Base-by-base conservation (phyloP, 2,888 invertebrate species). In the Drymonia ruficornis region DNA sequence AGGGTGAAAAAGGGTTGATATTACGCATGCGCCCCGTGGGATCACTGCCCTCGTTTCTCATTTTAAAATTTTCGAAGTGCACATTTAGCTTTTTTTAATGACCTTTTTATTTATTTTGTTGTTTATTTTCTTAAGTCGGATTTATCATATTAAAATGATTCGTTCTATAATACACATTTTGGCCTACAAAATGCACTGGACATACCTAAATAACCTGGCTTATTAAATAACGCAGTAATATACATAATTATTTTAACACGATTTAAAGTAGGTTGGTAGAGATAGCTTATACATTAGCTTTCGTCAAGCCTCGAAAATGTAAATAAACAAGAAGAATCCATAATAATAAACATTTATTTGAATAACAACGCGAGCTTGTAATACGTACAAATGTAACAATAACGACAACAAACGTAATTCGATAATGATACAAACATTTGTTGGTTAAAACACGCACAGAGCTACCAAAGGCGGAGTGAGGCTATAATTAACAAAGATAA, bases 401-500 rank as follows among this genome's bases (percentile, higher is more conserved):
- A 81, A 86, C 81, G 86, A 86, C 87, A 89, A 89, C 80, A 83
- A 72, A 83, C 78, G 74, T 91, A 92, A 91, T 89, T 89, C 80
- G 89, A 91, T 91, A 91, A 91, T 89, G 88, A 89, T 81, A 83
- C 76, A 83, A 87, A 80, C 83, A 83, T 81, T 81, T 78, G 80
- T 74, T 47, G 81, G 78, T 77, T 81, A 85, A 87, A 90, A 92
- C 88, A 91, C 84, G 89, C 83, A 86, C 83, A 81, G 74, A 79
- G 87, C 89, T 90, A 89, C 89, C 86, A 89, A 89, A 86, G 78
- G 83, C 83, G 79, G 80, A 90, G 85, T 84, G 83, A 84, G 84
- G 84, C 87, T 88, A 89, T 92, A 92, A 92, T 92, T 92, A 92
- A 91, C 88, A 89, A 92, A 92, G 92, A 92, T 92, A 92, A 92